Evolutionary conservation across 2,113 vertebrate species (phyloP).

Genomic region (Ailuropoda melanoleuca): DNA sequence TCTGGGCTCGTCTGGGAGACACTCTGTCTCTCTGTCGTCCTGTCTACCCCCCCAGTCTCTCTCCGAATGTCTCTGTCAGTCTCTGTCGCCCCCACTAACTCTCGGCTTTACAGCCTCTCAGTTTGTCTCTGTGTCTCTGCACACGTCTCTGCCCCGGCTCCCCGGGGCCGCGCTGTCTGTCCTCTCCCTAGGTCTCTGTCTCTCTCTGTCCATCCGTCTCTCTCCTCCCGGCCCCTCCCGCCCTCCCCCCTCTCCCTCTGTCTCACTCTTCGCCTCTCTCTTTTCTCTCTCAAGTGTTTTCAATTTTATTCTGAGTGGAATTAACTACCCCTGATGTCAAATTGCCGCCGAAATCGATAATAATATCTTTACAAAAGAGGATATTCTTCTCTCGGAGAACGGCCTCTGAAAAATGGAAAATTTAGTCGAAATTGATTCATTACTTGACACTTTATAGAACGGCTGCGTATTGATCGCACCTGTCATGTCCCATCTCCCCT

Average conservation of each 20-base stretch:
- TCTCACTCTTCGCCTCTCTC: constrained; percentile 82
- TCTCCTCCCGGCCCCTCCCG: constrained; percentile 83
- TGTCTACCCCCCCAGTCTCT: neutral
- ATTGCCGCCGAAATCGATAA: constrained; percentile 99
- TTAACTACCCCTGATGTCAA: constrained; percentile 99
- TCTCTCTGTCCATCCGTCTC: constrained; percentile 75
- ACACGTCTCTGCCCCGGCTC: constrained; percentile 84
- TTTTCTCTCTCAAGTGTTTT: constrained; percentile 98
- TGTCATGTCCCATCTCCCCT: constrained; percentile 99
- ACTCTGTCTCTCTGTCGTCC: constrained; percentile 59
- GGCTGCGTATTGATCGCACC: constrained; percentile 99
- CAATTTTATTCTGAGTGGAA: constrained; percentile 99
- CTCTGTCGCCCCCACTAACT: neutral
- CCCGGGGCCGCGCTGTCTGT: constrained; percentile 73
- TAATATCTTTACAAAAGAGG: constrained; percentile 99
- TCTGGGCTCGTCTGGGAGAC: constrained; percentile 66
- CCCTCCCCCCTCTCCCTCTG: constrained; percentile 81
- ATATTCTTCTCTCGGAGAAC: constrained; percentile 99
- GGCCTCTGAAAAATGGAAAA: constrained; percentile 99
- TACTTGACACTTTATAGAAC: constrained; percentile 99
- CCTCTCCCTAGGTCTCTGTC: constrained; percentile 82
- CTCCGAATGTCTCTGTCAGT: neutral
- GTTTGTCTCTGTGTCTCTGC: constrained; percentile 81
- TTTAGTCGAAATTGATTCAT: constrained; percentile 99
- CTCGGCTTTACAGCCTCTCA: neutral